Evolutionary conservation across 2,888 invertebrate species (phyloP), one percentile per base, ranked within the genome.

Genomic region (Ophion ventricosus): DNA sequence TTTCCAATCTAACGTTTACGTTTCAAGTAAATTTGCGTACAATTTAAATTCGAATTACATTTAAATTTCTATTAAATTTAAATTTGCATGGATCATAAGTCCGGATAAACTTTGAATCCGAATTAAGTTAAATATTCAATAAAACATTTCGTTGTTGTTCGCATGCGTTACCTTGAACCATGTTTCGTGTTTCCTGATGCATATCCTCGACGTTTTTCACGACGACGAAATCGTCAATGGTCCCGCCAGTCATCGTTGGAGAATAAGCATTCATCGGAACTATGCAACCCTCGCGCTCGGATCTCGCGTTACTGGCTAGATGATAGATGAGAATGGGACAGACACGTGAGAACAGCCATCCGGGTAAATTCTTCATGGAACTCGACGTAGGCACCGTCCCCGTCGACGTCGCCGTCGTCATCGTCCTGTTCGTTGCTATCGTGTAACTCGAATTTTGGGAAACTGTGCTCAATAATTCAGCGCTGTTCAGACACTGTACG

Each of bases 281-380:
- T 72, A 96, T 93, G 87, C 96, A 96, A 0, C 95, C 96, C 1
- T 93, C 91, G 66, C 94, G 93, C 87, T 95, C 95, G 77, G 94
- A 91, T 17, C 94, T 94, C 0, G 94, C 94, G 83, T 94, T 94
- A 3, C 95, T 95, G 25, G 95, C 92, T 90, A 96, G 94, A 88
- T 96, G 96, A 91, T 96, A 96, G 14, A 97, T 91, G 20, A 97
- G 93, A 64, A 96, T 95, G 1, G 96, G 97, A 88, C 96, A 97
- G 54, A 96, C 93, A 49, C 95, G 93, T 73, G 95, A 93, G 66
- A 95, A 91, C 81, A 93, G 86, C 91, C 92, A 91, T 57, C 79
- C 89, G 72, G 93, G 91, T 86, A 93, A 87, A 82, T 85, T 89
- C 63, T 91, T 90, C 49, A 86, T 83, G 72, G 90, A 40, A 67